phyloP scores from a whole-genome alignment of 2,797 vertebrate genomes.

The Anisognathus igniventris region DNA sequence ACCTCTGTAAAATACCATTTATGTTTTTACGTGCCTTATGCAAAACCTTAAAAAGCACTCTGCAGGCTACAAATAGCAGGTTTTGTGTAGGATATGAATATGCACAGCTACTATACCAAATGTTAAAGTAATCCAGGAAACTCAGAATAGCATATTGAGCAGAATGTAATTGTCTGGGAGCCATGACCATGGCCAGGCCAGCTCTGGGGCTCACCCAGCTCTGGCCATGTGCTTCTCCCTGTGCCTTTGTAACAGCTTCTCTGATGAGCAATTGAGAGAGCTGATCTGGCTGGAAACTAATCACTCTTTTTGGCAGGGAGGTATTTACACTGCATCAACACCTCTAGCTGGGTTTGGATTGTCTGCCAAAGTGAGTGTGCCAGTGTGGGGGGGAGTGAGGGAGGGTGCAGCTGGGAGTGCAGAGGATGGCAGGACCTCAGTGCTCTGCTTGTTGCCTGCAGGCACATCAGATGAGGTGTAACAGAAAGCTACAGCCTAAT shows the following conservation, averaged over 20 bases:
- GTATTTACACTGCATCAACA: neutral
- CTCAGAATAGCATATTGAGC: neutral
- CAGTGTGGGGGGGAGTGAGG: neutral
- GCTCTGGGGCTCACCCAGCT: neutral
- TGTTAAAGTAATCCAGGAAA: neutral
- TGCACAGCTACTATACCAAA: neutral
- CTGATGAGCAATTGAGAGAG: neutral
- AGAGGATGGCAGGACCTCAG: neutral
- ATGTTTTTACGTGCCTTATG: neutral
- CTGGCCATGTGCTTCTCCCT: neutral
- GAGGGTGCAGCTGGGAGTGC: neutral
- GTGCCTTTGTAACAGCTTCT: neutral
- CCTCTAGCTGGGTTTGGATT: neutral
- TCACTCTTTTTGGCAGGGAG: neutral
- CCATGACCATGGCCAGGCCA: fast-evolving
- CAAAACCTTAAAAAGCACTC: neutral
- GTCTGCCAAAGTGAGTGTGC: neutral
- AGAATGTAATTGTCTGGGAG: neutral
- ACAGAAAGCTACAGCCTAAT: neutral
- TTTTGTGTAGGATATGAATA: neutral
- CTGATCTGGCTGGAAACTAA: neutral
- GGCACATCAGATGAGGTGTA: neutral
- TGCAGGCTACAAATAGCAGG: neutral
- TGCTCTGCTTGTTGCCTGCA: fast-evolving
- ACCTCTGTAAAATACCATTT: neutral